These are phyloP conservation scores for Drosophila burlai DNA, from an alignment of 1,140 invertebrate species.

Conservation along the genomic window DNA sequence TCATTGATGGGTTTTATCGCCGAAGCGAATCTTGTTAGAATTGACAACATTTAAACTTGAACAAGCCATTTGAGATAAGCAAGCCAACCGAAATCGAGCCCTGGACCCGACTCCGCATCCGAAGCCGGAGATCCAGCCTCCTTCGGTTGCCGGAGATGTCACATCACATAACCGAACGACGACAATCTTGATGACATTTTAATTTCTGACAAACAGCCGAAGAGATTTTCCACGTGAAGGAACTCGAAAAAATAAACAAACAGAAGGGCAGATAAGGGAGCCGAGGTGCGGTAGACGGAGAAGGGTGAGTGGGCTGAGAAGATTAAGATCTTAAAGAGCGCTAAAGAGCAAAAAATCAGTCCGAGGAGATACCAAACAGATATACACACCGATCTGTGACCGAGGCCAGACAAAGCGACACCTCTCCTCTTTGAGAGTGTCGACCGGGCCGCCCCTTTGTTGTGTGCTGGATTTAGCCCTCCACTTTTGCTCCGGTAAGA, in stretches of 20 bases:
- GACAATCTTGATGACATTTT: conserved; percentile 85
- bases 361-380: conserved; percentile 42
- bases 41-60: conserved; percentile 80
- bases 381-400: conserved; percentile 61
- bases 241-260: conserved; percentile 60
- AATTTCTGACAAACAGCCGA: conserved; percentile 74
- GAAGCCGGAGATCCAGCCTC: conserved; percentile 18
- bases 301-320: conserved; percentile 48
- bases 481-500: conserved; percentile 13
- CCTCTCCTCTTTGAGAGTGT: conserved; percentile 72
- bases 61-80: conserved; percentile 65
- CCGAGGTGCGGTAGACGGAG: conserved; percentile 5
- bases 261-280: conserved; percentile 46
- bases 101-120: background rate
- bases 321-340: conserved; percentile 82
- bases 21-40: conserved; percentile 77
- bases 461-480: conserved; percentile 35
- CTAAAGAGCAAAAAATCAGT: conserved; percentile 69
- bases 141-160: conserved; percentile 64
- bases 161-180: conserved; percentile 70
- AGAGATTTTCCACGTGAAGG: conserved; percentile 80
- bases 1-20: conserved; percentile 69
- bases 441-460: conserved; percentile 52
- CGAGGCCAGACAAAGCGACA: conserved; percentile 69
- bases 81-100: conserved; percentile 15